Base-by-base conservation (phyloP, 2,888 invertebrate genomes). In the Pachydiplax longipennis region DNA sequence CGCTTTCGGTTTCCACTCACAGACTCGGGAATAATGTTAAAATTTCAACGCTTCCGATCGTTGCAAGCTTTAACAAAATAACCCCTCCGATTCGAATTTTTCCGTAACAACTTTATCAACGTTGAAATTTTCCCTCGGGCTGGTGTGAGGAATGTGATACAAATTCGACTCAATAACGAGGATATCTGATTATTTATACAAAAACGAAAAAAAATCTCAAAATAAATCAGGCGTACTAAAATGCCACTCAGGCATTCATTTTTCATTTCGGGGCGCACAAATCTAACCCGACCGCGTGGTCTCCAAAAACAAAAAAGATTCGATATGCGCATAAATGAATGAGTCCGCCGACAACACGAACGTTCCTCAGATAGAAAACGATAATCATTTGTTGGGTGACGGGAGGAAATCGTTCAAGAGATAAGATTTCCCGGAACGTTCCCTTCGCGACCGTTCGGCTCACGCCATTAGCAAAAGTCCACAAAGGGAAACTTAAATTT, bases 401-500 rank as follows among this genome's bases (percentile, higher is more conserved):
- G 58, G 87, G 58, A 87, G 87, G 87, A 87, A 87, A 61, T 87
- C 61, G 87, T 87, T 87, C 61, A 4, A n/a, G n/a, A 58, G 87
- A 87, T 87, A 87, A 87, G 87, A 61, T 35, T 87, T 87, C 87
- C 40, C 10, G 61, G 61, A 87, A 83, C 65, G 37, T 37, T 58
- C 22, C 65, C 61, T 35, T 31, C 58, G 53, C 61, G 25, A 37
- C 87, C 61, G 37, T 87, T 37, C 87, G 13, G 37, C 87, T 87
- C 87, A 87, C 87, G 87, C 61, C 65, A 87, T 87, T 87, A 65
- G 61, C 58, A 37, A 37, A 58, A 87, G 87, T 87, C 87, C 87
- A 87, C 87, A 87, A 87, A 87, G 37, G 87, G n/a, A 73, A 53
- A 53, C 48, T 53, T 13, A 53, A 83, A 83, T 31, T 53, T 83